Base-by-base conservation (phyloP, 2,888 invertebrate genomes). In the Protonemura montana region DNA sequence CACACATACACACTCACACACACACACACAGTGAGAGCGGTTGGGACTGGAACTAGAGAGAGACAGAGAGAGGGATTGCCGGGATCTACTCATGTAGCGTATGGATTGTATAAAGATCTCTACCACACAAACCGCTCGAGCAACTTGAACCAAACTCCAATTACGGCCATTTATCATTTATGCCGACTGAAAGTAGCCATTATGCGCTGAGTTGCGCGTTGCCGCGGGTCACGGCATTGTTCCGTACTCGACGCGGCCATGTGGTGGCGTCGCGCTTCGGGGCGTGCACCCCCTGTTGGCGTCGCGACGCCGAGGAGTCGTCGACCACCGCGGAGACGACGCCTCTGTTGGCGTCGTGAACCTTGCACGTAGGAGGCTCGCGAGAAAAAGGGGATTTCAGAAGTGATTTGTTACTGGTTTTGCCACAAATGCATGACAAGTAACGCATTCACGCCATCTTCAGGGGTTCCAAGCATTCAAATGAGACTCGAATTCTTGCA, bases 111-210 rank as follows among this genome's bases (percentile, higher is more conserved):
- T 77, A 84, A 59, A 84, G 29, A 30, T 30, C 78, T 41, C 84
- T 76, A 29, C 76, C 27, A 76, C 76, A 59, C 28, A 81, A 29
- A 76, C 59, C 59, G 59, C 59, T 21, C 59, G 59, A 21, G 16
- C 76, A 84, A 84, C 76, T 59, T 76, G 27, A 27, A 76, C 76
- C 42, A 84, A 86, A 35, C 59, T 86, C 82, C 85, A 87, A 87
- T 87, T 87, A 87, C 85, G 85, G 85, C 78, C 85, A 85, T 87
- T 86, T 87, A 86, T 85, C 86, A 85, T 87, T 86, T 85, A 86
- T 85, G 78, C 85, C 41, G 86, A 26, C 85, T 85, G 87, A 87
- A 86, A 87, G 85, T 87, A 86, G 85, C 86, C 86, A 86, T 86
- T 86, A 76, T 84, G 84, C 59, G 84, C 76, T 29, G 28, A 25